Conservation (phyloP, 1,140 invertebrate genomes). For the Pogonognathellus flavescens region DNA sequence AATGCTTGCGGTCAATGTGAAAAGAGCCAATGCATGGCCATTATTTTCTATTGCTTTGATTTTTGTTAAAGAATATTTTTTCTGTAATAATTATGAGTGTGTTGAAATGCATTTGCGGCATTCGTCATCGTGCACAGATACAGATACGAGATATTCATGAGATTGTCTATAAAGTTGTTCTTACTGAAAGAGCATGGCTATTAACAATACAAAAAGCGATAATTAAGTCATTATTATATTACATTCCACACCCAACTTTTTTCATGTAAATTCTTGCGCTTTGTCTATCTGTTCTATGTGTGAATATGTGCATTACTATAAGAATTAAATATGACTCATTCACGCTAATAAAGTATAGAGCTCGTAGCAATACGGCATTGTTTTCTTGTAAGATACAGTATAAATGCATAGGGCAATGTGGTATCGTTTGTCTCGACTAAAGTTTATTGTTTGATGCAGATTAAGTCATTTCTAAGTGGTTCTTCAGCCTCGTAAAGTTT, state of each 20-base stretch:
- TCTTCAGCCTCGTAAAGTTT: conserved; percentile 61
- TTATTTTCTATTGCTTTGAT: too few species aligned
- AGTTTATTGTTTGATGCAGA: conserved; percentile 51
- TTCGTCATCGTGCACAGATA: too few species aligned
- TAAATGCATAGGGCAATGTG: conserved; percentile 11
- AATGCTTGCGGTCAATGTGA: too few species aligned
- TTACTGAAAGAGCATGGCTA: not conserved
- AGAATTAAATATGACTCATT: not conserved
- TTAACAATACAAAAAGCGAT: conserved; percentile 27
- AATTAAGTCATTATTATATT: conserved; percentile 44
- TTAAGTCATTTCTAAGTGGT: conserved; percentile 62
- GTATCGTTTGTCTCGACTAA: conserved; percentile 38
- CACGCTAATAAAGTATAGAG: not conserved
- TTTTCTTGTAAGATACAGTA: not conserved
- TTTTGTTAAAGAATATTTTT: too few species aligned
- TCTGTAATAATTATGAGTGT: too few species aligned
- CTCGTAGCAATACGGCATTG: not conserved
- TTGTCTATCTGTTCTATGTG: not conserved
- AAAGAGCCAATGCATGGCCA: too few species aligned
- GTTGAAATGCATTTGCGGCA: too few species aligned
- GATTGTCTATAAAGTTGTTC: not conserved
- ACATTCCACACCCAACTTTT: conserved; percentile 33
- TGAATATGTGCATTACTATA: not conserved
- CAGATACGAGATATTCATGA: too few species aligned
- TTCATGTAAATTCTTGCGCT: not conserved